Percentiles rank a stretch among this genome's conserved stretches.
phyloP scores from a whole-genome alignment of 1,140 invertebrate genomes.

The Drosophila saltans region DNA sequence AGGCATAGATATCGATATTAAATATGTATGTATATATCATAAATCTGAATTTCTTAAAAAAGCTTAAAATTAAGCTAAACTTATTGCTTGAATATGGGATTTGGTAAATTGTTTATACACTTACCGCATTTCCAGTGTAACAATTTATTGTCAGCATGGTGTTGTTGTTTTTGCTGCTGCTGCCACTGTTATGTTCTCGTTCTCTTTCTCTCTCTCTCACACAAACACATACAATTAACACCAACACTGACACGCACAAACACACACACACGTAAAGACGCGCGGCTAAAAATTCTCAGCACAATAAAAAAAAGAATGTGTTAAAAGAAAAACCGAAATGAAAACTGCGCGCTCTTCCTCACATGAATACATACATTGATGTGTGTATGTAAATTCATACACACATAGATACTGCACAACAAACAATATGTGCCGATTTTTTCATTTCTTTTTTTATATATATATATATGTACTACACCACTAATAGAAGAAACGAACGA shows the following conservation, averaged over 20 bases:
- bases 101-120: constrained; percentile 26
- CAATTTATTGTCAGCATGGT: constrained; percentile 33
- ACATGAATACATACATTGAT: constrained; percentile 29
- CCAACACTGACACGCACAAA: constrained; percentile 23
- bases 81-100: background rate
- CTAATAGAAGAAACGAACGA: constrained; percentile 33
- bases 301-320: constrained; percentile 41
- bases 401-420: constrained; percentile 33
- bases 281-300: constrained; percentile 45
- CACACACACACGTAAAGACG: constrained; percentile 19
- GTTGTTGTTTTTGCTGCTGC: constrained; percentile 28
- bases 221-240: constrained; percentile 9
- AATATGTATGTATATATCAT: background rate
- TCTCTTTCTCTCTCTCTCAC: constrained; percentile 10
- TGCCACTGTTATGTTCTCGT: constrained; percentile 37
- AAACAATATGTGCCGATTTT: constrained; percentile 37
- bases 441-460: constrained; percentile 47
- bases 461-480: constrained; percentile 16
- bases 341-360: constrained; percentile 35
- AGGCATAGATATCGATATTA: constrained; percentile 13
- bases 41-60: constrained; percentile 16
- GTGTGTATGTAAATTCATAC: constrained; percentile 8
- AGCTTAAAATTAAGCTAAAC: background rate
- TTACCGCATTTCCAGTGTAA: constrained; percentile 64
- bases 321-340: constrained; percentile 8